Percentiles rank a stretch among this genome's conserved stretches.
Evolutionary conservation across 2,797 vertebrate species (phyloP).

Genomic region (Pseudochirops cupreus): DNA sequence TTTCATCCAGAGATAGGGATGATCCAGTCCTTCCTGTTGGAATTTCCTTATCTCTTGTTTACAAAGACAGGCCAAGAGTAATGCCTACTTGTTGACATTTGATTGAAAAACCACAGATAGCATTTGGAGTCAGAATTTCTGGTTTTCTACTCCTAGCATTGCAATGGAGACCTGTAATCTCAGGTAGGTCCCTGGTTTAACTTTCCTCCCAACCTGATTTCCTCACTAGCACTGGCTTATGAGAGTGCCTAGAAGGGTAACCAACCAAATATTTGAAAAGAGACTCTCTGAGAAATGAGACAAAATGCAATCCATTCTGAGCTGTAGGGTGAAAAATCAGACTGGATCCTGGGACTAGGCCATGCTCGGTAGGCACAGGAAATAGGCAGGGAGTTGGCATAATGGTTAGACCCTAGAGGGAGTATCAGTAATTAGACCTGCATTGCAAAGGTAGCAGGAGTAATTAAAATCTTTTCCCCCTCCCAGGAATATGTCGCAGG

Average conservation of each 20-base stretch:
- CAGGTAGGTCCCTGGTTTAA: neutral
- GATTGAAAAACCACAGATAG: neutral
- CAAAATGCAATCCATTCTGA: neutral
- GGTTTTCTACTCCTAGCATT: neutral
- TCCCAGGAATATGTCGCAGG: conserved; percentile 6
- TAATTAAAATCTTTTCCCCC: neutral
- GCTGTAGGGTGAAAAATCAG: neutral
- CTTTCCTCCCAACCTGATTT: neutral
- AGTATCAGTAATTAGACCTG: neutral
- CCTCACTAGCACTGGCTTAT: neutral
- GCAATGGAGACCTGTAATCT: neutral
- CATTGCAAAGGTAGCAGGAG: neutral
- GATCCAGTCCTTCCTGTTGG: neutral
- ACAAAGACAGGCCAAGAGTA: neutral
- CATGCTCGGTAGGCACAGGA: neutral
- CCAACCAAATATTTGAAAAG: neutral
- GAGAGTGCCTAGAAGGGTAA: neutral
- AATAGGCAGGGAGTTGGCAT: neutral
- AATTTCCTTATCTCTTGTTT: neutral
- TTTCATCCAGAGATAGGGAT: neutral
- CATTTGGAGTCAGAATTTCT: neutral
- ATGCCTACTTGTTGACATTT: neutral
- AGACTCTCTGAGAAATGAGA: too few species aligned
- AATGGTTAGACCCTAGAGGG: neutral
- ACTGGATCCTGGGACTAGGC: neutral